A percentile compares a stretch with the other conserved stretches of the same genome.
These are phyloP conservation scores for Drymonia ruficornis DNA, from an alignment of 2,888 invertebrate genomes.

Conservation along the genomic window DNA sequence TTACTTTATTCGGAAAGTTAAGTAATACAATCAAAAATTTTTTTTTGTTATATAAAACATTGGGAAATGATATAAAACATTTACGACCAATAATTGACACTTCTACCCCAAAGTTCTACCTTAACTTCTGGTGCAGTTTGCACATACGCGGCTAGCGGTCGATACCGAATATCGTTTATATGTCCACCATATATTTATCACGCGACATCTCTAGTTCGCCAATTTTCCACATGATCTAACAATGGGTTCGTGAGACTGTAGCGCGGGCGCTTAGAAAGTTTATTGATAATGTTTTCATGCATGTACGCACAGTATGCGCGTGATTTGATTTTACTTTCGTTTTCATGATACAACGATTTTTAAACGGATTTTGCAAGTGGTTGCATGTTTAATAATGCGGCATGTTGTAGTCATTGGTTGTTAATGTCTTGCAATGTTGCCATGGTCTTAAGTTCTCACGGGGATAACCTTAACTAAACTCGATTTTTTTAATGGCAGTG, in stretches of 20 bases:
- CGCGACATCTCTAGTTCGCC: slow-evolving; percentile 1
- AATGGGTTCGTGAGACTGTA: background rate
- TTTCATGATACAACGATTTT: background rate
- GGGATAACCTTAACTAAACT: background rate
- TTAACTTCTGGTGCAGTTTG: too few relatives aligned
- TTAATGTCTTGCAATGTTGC: background rate
- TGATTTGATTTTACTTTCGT: background rate
- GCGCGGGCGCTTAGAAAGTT: slow-evolving; percentile 22
- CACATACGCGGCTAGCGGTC: too few relatives aligned
- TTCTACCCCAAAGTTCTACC: too few relatives aligned
- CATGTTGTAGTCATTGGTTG: background rate
- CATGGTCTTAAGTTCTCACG: background rate
- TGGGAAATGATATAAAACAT: too few relatives aligned
- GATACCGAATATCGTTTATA: background rate
- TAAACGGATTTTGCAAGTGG: slow-evolving; percentile 1
- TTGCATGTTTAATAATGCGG: background rate
- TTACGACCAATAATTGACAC: too few relatives aligned
- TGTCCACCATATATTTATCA: background rate
- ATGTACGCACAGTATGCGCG: slow-evolving; percentile 11
- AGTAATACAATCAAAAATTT: too few relatives aligned
- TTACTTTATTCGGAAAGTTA: background rate
- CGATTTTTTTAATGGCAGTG: background rate
- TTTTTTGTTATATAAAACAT: too few relatives aligned
- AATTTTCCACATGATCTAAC: slow-evolving; percentile 4
- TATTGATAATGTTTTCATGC: slow-evolving; percentile 18